Conservation (phyloP, 2,888 invertebrate species). For the Napeogenes sylphis region DNA sequence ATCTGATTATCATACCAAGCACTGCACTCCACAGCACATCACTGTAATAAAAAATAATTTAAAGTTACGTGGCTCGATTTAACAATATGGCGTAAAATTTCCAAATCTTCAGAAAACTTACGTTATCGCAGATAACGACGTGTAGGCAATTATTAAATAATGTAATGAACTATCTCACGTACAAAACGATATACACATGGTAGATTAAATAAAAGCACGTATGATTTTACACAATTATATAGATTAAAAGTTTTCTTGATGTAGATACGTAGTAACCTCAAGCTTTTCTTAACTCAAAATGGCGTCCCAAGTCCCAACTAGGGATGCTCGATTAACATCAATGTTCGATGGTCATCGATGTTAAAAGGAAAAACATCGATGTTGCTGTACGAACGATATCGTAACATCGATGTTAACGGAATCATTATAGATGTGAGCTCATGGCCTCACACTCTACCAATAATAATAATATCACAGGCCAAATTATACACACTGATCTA, state of each 20-base stretch:
- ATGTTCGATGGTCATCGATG: too few species aligned
- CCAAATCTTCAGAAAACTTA: conserved; percentile 57
- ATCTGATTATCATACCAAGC: conserved; percentile 60
- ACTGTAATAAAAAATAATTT: conserved; percentile 59
- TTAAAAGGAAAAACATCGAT: too few species aligned
- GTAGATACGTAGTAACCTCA: conserved; percentile 13
- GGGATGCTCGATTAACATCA: too few species aligned
- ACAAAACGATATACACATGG: conserved; percentile 42
- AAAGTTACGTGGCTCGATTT: conserved; percentile 56
- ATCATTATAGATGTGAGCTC: too few species aligned
- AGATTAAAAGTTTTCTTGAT: conserved; percentile 1
- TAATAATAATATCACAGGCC: too few species aligned
- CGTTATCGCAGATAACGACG: conserved; percentile 57
- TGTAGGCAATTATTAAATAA: conserved; percentile 40
- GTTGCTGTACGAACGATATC: too few species aligned
- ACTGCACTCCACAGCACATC: conserved; percentile 63
- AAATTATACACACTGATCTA: too few species aligned
- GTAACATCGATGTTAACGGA: too few species aligned
- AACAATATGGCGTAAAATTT: conserved; percentile 62
- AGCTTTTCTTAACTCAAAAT: conserved; percentile 23
- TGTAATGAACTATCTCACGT: conserved; percentile 52
- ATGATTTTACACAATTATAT: conserved; percentile 11
- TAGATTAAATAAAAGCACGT: conserved; percentile 42
- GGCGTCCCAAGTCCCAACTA: conserved; percentile 11
- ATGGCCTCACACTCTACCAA: too few species aligned